These are phyloP conservation scores for Clanis bilineata DNA, from an alignment of 2,888 invertebrate genomes.

Conservation along the genomic window DNA sequence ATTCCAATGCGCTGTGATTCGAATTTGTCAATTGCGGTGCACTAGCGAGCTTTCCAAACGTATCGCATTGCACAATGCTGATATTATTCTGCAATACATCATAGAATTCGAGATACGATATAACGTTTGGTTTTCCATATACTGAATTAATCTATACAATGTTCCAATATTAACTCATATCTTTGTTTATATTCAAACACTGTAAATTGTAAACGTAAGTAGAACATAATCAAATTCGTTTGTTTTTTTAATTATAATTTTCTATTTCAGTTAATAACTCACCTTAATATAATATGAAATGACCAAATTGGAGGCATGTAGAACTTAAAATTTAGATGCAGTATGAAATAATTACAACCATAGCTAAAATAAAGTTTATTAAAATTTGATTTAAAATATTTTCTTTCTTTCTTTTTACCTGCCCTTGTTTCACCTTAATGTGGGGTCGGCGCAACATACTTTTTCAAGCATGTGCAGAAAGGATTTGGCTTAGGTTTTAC, in stretches of 20 bases:
- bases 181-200: not conserved
- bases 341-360: not conserved
- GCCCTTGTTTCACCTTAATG: too few species aligned
- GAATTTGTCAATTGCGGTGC: conserved; percentile 27
- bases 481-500: too few species aligned
- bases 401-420: too few species aligned
- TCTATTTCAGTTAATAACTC: conserved; percentile 17
- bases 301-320: conserved; percentile 26
- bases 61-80: conserved; percentile 25
- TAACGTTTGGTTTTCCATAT: conserved; percentile 6
- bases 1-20: conserved; percentile 16
- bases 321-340: conserved; percentile 8
- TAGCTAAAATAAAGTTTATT: not conserved
- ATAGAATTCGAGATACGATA: conserved; percentile 16
- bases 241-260: conserved; percentile 18
- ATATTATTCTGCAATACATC: conserved; percentile 15
- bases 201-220: not conserved
- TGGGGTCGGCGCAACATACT: too few species aligned
- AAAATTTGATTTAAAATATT: not conserved
- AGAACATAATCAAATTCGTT: not conserved
- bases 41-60: conserved; percentile 28
- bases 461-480: too few species aligned
- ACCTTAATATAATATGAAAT: conserved; percentile 30
- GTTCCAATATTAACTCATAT: not conserved
- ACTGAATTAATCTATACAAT: not conserved